These are phyloP conservation scores for Cephus pygmeus DNA, from an alignment of 2,888 invertebrate genomes.

Conservation along the genomic window DNA sequence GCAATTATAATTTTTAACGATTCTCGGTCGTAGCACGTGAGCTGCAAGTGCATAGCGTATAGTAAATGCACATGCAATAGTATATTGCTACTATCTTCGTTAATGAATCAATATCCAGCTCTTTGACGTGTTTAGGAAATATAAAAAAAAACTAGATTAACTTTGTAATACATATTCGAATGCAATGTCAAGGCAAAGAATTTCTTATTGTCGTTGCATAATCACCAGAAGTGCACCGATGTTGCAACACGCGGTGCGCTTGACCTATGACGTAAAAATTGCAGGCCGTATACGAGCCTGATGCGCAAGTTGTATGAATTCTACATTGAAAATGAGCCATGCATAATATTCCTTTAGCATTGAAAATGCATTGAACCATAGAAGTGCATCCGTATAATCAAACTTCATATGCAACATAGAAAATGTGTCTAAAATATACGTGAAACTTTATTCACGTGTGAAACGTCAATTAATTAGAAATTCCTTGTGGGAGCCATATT, in stretches of 20 bases:
- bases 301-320: neutral
- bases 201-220: slow-evolving; percentile 40
- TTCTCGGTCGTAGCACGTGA: too few species aligned
- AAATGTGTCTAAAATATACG: neutral
- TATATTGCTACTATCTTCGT: neutral
- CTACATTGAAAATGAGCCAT: neutral
- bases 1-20: neutral
- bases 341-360: neutral
- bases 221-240: slow-evolving; percentile 36
- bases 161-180: neutral
- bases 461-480: neutral
- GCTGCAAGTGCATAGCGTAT: neutral
- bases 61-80: neutral
- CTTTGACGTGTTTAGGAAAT: neutral
- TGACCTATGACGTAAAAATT: slow-evolving; percentile 41
- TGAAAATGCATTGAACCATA: neutral
- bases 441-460: neutral
- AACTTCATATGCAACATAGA: neutral
- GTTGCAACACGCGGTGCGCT: slow-evolving; percentile 25
- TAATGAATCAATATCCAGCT: neutral
- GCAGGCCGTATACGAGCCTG: neutral
- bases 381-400: neutral
- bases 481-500: neutral
- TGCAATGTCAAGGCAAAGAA: slow-evolving; percentile 43
- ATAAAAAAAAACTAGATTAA: neutral